Evolutionary conservation across 2,797 vertebrate genomes (phyloP).

Genomic region (Sandelia bainsii): DNA sequence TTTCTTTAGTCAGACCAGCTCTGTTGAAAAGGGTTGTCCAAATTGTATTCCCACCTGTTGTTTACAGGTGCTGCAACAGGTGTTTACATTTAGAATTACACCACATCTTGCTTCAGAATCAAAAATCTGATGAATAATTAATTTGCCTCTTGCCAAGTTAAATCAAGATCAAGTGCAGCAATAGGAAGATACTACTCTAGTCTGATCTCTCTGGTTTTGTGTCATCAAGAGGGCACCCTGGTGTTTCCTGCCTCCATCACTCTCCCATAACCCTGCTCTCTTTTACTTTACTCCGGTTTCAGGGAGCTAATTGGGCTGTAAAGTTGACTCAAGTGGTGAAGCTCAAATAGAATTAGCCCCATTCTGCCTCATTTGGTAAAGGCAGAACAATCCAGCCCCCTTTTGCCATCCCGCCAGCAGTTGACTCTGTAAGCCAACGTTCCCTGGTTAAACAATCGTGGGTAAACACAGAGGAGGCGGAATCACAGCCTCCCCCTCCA

Average conservation of each 20-base stretch:
- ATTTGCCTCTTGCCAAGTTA: background rate
- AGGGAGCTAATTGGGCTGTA: slow-evolving; percentile 59
- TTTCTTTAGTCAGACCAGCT: too few relatives aligned
- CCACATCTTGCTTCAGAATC: too few relatives aligned
- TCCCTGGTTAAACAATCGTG: slow-evolving; percentile 64
- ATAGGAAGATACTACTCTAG: background rate
- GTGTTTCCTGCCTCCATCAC: slow-evolving; percentile 21
- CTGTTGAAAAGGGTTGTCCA: too few relatives aligned
- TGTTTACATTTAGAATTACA: too few relatives aligned
- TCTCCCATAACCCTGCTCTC: slow-evolving; percentile 8
- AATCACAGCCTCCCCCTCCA: slow-evolving; percentile 29
- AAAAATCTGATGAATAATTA: background rate
- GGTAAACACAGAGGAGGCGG: slow-evolving; percentile 55
- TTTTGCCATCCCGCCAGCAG: slow-evolving; percentile 6
- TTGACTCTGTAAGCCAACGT: slow-evolving; percentile 21
- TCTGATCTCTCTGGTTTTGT: slow-evolving; percentile 3
- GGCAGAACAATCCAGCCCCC: slow-evolving; percentile 53
- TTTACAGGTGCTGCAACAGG: too few relatives aligned
- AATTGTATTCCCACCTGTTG: too few relatives aligned
- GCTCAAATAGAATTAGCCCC: slow-evolving; percentile 75
- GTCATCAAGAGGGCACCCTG: background rate
- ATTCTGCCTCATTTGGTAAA: slow-evolving; percentile 77
- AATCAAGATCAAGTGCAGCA: slow-evolving; percentile 1
- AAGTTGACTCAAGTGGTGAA: slow-evolving; percentile 74
- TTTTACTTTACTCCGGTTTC: slow-evolving; percentile 24